A percentile compares a stretch with the other conserved stretches of the same genome.
Evolutionary conservation across 1,140 invertebrate species (phyloP).

Genomic region (Agrypnia vestita): DNA sequence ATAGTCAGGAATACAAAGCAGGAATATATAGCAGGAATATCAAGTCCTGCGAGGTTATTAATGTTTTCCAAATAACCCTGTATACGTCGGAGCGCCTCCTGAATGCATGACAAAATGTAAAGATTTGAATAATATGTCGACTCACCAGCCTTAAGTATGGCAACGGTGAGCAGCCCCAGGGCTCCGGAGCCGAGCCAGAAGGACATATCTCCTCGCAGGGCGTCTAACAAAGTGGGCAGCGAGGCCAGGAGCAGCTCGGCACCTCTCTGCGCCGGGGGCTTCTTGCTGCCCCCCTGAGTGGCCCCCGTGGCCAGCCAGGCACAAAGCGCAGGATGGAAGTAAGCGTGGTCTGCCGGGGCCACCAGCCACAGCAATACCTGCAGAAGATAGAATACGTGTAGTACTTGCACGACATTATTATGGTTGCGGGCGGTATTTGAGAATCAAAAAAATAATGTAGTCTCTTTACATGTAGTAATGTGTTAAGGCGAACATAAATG

Average conservation of each 20-base stretch:
- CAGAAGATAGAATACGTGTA: too few species aligned
- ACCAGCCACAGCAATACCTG: constrained; percentile 88
- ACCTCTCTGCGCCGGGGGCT: constrained; percentile 80
- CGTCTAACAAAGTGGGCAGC: constrained; percentile 76
- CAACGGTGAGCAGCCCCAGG: constrained; percentile 80
- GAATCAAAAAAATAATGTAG: too few species aligned
- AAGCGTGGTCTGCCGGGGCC: constrained; percentile 81
- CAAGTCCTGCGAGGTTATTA: too few species aligned
- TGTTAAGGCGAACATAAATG: too few species aligned
- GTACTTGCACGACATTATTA: too few species aligned
- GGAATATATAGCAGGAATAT: too few species aligned
- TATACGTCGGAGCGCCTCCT: too few species aligned
- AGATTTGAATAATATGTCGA: constrained; percentile 10
- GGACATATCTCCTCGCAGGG: constrained; percentile 76
- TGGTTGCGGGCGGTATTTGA: too few species aligned
- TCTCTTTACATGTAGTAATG: too few species aligned
- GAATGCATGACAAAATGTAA: too few species aligned
- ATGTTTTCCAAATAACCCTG: too few species aligned
- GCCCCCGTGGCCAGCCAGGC: constrained; percentile 83
- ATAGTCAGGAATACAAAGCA: too few species aligned
- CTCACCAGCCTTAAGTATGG: constrained; percentile 78
- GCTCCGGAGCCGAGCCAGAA: constrained; percentile 82
- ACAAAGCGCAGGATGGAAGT: constrained; percentile 84
- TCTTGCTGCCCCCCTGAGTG: constrained; percentile 83
- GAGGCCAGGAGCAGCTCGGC: constrained; percentile 83